These are phyloP conservation scores for Paracentrotus lividus DNA, from an alignment of 53 echinoderm and acorn worm species.

Conservation along the genomic window DNA sequence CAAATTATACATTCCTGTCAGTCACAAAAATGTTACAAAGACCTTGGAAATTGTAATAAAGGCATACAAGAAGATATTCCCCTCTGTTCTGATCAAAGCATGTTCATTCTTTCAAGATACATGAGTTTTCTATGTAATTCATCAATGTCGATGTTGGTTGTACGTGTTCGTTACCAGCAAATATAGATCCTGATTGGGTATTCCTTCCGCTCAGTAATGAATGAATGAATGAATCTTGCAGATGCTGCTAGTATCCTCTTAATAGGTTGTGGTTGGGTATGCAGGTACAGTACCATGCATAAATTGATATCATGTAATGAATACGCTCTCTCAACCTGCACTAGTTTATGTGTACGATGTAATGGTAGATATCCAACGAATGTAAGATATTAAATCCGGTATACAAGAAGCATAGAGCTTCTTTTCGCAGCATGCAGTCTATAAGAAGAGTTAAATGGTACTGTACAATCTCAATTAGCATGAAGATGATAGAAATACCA, in stretches of 20 bases:
- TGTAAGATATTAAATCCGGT: not conserved
- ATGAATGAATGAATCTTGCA: constrained; percentile 20
- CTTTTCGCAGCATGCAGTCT: not conserved
- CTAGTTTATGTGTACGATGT: not conserved
- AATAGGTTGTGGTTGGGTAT: not conserved
- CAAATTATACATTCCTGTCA: not conserved
- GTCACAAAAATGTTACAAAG: not conserved
- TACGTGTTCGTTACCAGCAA: not conserved
- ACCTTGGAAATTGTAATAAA: no score
- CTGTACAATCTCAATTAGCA: no score
- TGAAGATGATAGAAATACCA: not conserved
- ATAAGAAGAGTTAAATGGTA: not conserved
- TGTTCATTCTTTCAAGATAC: not conserved
- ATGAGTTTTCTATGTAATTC: not conserved
- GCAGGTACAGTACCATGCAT: not conserved
- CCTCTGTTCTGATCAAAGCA: not conserved
- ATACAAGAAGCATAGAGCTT: not conserved
- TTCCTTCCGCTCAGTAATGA: not conserved
- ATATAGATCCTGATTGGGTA: not conserved
- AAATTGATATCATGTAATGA: not conserved
- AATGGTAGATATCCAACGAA: not conserved
- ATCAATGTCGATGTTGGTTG: not conserved
- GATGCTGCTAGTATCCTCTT: not conserved
- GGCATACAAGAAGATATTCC: not conserved
- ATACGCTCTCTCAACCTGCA: not conserved